Conservation (phyloP, 1,140 invertebrate genomes). For the Platyura marginata region DNA sequence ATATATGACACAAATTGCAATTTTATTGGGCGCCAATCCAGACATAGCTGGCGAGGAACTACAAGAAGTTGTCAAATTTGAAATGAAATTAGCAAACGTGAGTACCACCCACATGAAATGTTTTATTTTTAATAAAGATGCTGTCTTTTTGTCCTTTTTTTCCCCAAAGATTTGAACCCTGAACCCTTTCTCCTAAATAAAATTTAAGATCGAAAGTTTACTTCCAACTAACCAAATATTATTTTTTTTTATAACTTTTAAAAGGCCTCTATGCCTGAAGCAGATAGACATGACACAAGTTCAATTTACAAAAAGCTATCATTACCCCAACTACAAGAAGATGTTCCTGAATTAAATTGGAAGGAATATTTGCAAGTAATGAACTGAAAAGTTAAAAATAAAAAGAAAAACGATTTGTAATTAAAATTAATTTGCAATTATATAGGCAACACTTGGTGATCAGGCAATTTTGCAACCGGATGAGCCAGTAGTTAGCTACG, state of each 20-base stretch:
- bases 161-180: too few relatives aligned
- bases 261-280: slow-evolving; percentile 55
- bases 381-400: too few relatives aligned
- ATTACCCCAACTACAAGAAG: slow-evolving; percentile 37
- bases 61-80: slow-evolving; percentile 48
- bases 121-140: too few relatives aligned
- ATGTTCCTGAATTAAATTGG: slow-evolving; percentile 65
- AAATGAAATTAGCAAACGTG: slow-evolving; percentile 61
- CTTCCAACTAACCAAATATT: neutral
- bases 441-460: neutral
- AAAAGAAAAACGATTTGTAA: too few relatives aligned
- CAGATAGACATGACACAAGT: slow-evolving; percentile 65
- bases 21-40: slow-evolving; percentile 49
- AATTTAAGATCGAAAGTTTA: neutral
- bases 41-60: slow-evolving; percentile 41
- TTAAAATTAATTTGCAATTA: neutral
- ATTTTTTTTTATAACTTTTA: slow-evolving; percentile 7
- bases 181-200: too few relatives aligned
- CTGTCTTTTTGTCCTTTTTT: too few relatives aligned
- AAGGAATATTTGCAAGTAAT: slow-evolving; percentile 43
- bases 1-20: slow-evolving; percentile 59
- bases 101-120: slow-evolving; percentile 10
- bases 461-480: neutral
- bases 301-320: slow-evolving; percentile 54
- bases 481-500: slow-evolving; percentile 63